A percentile compares a stretch with the other conserved stretches of the same genome.
phyloP scores from a whole-genome alignment of 1,140 invertebrate genomes.

The Polypedilum pembai region DNA sequence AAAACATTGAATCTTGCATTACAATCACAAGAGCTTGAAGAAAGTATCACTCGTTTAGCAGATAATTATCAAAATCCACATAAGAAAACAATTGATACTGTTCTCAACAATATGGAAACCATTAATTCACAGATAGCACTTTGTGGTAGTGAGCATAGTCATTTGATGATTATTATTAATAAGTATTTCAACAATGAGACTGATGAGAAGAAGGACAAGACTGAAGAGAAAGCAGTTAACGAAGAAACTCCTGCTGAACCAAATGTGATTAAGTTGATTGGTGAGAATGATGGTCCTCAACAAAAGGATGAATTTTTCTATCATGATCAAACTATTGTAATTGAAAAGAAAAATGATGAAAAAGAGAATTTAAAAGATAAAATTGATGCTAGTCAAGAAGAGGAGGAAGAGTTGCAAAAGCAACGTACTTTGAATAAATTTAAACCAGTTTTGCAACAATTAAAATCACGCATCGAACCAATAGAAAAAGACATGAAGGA shows the following conservation, averaged over 20 bases:
- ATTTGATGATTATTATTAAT: neutral
- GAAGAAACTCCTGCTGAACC: neutral
- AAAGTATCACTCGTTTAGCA: neutral
- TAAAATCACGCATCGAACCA: constrained; percentile 39
- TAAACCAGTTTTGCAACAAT: neutral
- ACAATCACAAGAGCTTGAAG: neutral
- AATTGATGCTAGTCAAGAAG: neutral
- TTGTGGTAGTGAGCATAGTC: neutral
- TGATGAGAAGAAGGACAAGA: neutral
- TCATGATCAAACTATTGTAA: neutral
- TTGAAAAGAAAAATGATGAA: neutral
- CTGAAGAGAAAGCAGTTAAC: neutral
- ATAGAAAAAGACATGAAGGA: constrained; percentile 41
- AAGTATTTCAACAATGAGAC: neutral
- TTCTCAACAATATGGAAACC: neutral
- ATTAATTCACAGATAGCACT: neutral
- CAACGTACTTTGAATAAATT: neutral
- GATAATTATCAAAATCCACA: neutral
- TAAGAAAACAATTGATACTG: neutral
- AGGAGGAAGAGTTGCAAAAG: neutral
- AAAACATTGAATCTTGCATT: neutral
- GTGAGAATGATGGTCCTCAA: neutral
- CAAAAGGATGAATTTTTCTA: constrained; percentile 1
- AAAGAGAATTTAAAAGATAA: neutral
- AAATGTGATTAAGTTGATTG: neutral